phyloP scores from a whole-genome alignment of 2,113 vertebrate genomes.

The Macquaria australasica region DNA sequence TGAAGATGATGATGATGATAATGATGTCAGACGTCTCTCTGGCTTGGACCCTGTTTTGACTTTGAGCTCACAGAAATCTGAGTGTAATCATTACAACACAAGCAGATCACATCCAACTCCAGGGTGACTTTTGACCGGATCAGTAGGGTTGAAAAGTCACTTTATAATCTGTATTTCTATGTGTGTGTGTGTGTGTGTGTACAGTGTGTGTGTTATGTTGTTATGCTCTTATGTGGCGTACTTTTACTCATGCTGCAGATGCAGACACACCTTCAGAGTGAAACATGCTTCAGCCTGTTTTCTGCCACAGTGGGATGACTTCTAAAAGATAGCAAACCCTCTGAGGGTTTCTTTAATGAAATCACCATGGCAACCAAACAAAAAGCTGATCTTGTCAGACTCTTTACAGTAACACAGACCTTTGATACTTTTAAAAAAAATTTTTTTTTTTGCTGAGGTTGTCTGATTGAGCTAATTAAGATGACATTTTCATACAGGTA shows the following conservation, averaged over 20 bases:
- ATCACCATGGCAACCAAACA: constrained; percentile 64
- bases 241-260: background rate
- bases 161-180: background rate
- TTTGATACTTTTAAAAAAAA: background rate
- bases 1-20: constrained; percentile 4
- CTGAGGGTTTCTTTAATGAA: constrained; percentile 19
- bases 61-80: background rate
- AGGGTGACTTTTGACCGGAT: constrained; percentile 23
- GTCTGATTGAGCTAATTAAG: background rate
- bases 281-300: background rate
- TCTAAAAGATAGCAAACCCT: constrained; percentile 22
- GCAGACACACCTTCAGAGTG: constrained; percentile 21
- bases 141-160: background rate
- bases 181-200: background rate
- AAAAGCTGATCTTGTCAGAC: background rate
- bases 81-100: constrained; percentile 15
- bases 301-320: constrained; percentile 22
- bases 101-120: constrained; percentile 20
- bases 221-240: background rate
- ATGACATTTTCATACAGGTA: background rate
- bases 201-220: background rate
- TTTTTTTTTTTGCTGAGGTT: background rate
- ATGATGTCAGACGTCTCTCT: constrained; percentile 8
- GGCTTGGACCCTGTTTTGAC: constrained; percentile 14
- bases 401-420: background rate